Base-by-base conservation (phyloP, 2,888 invertebrate genomes). In the Stramonita haemastoma region DNA sequence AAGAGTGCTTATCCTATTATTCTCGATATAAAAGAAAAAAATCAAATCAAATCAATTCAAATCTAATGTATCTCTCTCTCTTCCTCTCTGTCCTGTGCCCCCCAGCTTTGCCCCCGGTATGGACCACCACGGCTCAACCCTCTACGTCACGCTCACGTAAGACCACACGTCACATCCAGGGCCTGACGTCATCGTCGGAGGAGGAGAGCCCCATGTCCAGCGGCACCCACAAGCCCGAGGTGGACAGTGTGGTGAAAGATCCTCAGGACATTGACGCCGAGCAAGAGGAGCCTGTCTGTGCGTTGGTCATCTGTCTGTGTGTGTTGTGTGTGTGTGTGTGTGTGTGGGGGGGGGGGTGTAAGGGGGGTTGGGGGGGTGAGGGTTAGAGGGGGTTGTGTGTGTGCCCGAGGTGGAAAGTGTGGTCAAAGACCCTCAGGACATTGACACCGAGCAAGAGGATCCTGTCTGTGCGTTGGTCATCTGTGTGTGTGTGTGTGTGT, bases 121-220 rank as follows among this genome's bases (percentile, higher is more conserved):
- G 90, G 22, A 91, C 92, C 22, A 93, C 93, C 29, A 94, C 94
- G 17, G 89, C 92, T 34, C 91, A 91, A 29, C 93, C 93, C 4
- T 92, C 91, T 13, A 93, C 93, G 26, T 91, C 93, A 11, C 87
- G 92, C 77, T 93, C 94, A 8, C 90, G 94, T 19, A 94, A 94
- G 89, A 94, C 94, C 22, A 94, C 94, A 19, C 91, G 94, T 57
- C 92, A 94, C 89, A 91, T 91, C 83, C 89, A 87, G 73, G 90
- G 89, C 57, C 85, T 92, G 87, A 87, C 90, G 89, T 83, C 85
- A 66, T 85, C 90, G 89, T 83, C 85, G 46, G 73, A 91, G 89
- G 34, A 91, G 89, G 66, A 88, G 34, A 46, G 0, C n/a, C 85
- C 86, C 60, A 66, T 34, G 46, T 57, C 86, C 22, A 46, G 29